Evolutionary conservation across 37 sponge, comb jelly and placozoan species (phyloP), one percentile per base, ranked within the genome.

Genomic region (Agelas oroides): DNA sequence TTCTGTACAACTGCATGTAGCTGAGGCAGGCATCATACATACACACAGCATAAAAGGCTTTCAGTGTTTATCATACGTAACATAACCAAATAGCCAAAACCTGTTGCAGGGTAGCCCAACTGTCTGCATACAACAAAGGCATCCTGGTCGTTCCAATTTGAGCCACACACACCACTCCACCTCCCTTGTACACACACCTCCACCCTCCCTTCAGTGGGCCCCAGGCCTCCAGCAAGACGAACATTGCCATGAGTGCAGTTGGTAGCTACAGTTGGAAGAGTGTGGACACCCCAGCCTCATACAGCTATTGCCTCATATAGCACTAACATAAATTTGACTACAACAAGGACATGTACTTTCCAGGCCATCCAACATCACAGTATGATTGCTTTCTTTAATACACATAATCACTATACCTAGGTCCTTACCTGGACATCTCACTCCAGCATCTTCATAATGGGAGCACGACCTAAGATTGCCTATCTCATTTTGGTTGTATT

Each of bases 41-140:
- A n/a, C n/a, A n/a, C n/a, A n/a, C n/a, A n/a, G n/a, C n/a, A n/a
- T n/a, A n/a, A n/a, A n/a, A n/a, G n/a, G n/a, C n/a, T n/a, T n/a
- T n/a, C n/a, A n/a, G n/a, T n/a, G n/a, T n/a, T n/a, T n/a, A n/a
- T n/a, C n/a, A n/a, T n/a, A n/a, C n/a, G n/a, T n/a, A n/a, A n/a
- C n/a, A n/a, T n/a, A n/a, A n/a, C n/a, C n/a, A n/a, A n/a, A n/a
- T n/a, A n/a, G n/a, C n/a, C n/a, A n/a, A n/a, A n/a, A 67, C 69
- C 69, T 28, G n/a, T 30, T 11, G 69, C 31, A 30, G 69, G 28
- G 28, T 52, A 78, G 35, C 79, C 79, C 65, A 78, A 63, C 79
- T 78, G 79, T 25, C 65, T 38, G 19, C 79, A 78, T 40, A 78
- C 79, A 78, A 78, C 79, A 24, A 65, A 78, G 63, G 79, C 79